Conservation (phyloP, 2,113 vertebrate species). For the Gadus macrocephalus region DNA sequence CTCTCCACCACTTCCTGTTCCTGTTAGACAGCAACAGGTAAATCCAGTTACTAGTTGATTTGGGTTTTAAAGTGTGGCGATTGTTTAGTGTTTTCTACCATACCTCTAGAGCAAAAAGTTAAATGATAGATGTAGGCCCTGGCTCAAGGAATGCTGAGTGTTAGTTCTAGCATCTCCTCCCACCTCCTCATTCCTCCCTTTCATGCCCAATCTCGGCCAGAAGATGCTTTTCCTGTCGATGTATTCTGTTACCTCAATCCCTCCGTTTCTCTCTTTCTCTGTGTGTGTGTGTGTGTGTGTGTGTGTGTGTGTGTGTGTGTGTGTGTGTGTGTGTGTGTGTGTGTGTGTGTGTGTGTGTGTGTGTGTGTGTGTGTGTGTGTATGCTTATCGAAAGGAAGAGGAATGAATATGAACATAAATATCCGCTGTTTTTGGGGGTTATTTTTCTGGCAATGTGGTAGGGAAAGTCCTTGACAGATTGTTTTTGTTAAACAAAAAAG, state of each 20-base stretch:
- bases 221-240: no score
- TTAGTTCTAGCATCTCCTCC: no score
- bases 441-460: background rate
- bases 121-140: no score
- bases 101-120: no score
- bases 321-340: background rate
- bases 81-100: no score
- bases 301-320: conserved; percentile 9
- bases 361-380: conserved; percentile 7
- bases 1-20: background rate
- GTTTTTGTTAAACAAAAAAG: background rate
- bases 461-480: background rate
- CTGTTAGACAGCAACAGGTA: no score
- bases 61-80: no score
- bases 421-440: background rate
- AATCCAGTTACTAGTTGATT: no score
- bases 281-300: background rate
- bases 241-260: background rate
- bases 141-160: no score
- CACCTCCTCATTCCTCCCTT: no score
- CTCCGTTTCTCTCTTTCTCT: background rate
- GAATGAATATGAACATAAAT: background rate
- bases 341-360: conserved; percentile 1
- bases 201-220: no score
- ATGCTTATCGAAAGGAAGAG: background rate